Conservation (phyloP, 2,888 invertebrate species). For the Yponomeuta malinellus region DNA sequence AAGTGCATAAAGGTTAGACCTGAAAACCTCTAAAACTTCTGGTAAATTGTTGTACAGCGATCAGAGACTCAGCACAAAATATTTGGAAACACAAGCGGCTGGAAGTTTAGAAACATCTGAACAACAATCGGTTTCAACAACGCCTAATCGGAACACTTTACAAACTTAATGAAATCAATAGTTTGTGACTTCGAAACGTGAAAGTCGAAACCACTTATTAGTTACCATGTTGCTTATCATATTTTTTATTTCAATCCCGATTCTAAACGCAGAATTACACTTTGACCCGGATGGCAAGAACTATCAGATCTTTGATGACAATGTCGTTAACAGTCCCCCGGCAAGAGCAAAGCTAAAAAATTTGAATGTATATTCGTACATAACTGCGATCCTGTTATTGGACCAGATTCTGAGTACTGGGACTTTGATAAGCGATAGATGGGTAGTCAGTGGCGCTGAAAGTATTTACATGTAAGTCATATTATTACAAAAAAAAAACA, state of each 20-base stretch:
- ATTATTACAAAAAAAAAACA: background rate
- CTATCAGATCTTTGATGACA: background rate
- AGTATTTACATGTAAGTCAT: background rate
- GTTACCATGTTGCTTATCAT: background rate
- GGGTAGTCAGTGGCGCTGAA: background rate
- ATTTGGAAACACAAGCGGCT: background rate
- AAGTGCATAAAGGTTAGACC: background rate
- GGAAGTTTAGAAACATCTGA: background rate
- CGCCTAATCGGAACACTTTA: background rate
- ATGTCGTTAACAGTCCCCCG: background rate
- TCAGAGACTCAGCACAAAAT: background rate
- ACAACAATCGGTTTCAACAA: background rate
- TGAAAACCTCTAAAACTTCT: background rate
- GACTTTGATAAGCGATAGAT: background rate
- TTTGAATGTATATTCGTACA: background rate
- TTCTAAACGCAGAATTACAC: background rate
- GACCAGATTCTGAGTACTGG: slow-evolving; percentile 6
- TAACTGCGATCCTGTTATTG: background rate
- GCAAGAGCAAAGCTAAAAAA: background rate
- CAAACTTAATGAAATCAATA: background rate
- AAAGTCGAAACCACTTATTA: background rate
- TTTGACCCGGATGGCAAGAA: background rate
- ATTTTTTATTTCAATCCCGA: background rate
- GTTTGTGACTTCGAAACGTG: background rate
- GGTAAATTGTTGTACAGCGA: background rate